These are phyloP conservation scores for Pharmacophagus antenor DNA, from an alignment of 2,888 invertebrate species.

Conservation along the genomic window DNA sequence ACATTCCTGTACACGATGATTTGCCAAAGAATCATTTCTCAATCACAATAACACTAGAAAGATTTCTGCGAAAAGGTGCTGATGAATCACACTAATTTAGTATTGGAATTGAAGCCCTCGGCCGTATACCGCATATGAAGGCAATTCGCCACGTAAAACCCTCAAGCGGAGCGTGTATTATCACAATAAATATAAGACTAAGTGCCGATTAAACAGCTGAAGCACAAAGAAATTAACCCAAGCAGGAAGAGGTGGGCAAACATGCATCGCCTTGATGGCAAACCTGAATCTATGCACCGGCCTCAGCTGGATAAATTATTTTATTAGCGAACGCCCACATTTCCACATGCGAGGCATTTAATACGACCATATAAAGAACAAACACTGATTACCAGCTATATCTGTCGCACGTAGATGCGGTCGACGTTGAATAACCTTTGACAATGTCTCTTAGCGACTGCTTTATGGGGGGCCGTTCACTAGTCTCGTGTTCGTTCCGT, in stretches of 20 bases:
- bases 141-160: slow-evolving; percentile 3
- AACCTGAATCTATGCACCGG: slow-evolving; percentile 23
- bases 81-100: neutral
- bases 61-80: neutral
- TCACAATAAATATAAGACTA: slow-evolving; percentile 7
- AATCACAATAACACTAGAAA: neutral
- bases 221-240: slow-evolving; percentile 24
- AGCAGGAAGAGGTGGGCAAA: slow-evolving; percentile 24
- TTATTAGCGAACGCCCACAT: slow-evolving; percentile 31
- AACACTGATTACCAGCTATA: slow-evolving; percentile 31
- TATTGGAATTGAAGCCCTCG: neutral
- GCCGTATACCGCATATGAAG: neutral
- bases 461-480: slow-evolving; percentile 22
- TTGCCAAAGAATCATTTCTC: no score
- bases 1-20: no score
- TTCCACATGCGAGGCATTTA: slow-evolving; percentile 29
- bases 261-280: slow-evolving; percentile 21
- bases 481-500: neutral
- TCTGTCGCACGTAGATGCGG: slow-evolving; percentile 19
- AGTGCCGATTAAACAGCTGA: neutral
- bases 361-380: slow-evolving; percentile 28
- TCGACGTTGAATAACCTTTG: slow-evolving; percentile 21
- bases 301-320: slow-evolving; percentile 27
- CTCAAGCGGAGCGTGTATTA: neutral
- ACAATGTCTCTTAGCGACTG: slow-evolving; percentile 14